Evolutionary conservation across 2,888 invertebrate genomes (phyloP), one percentile per base, ranked within the genome.

Genomic region (Drosophila putrida): DNA sequence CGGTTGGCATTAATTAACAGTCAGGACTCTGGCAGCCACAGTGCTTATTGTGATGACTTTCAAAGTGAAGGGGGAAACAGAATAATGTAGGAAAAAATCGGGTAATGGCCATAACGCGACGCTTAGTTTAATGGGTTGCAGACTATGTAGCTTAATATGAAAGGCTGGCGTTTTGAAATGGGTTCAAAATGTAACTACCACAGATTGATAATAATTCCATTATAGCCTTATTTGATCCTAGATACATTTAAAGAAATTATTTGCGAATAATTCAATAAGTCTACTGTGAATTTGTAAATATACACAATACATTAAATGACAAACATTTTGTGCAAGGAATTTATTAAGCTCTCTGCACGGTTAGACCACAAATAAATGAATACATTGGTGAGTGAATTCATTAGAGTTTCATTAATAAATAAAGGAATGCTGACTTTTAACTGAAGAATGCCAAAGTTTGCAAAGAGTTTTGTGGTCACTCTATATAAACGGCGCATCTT

Each of bases 1-100:
- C 53, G 77, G 65, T 64, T 68, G 49, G 78, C 73, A 82, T 83
- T 83, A 86, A 83, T 83, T 83, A 87, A 83, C 87, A 84, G 75
- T n/a, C 61, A 63, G 41, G 15, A 51, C 15, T 57, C 13, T 33
- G 25, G n/a, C 55, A 27, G 28, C 41, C 46, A 36, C 36, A 49
- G 36, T 27, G 47, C 60, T 59, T 57, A 68, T 67, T 81, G 59
- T 60, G 74, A 58, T 51, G 53, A 43, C 13, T 27, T 31, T 25
- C 25, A 4, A 5, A 25, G 28, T 4, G 2, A 6, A 2, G 20
- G 2, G 0, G 8, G 20, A 28, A 27, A 1, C 8, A 25, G 6
- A 6, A 5, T 8, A 2, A 13, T 20, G 20, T 20, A 27, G 20
- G 11, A 2, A 49, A 8, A 20, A 20, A 20, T 20, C 4, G 20